Evolutionary conservation across 1,140 invertebrate genomes (phyloP).

Genomic region (Drosophila orena): DNA sequence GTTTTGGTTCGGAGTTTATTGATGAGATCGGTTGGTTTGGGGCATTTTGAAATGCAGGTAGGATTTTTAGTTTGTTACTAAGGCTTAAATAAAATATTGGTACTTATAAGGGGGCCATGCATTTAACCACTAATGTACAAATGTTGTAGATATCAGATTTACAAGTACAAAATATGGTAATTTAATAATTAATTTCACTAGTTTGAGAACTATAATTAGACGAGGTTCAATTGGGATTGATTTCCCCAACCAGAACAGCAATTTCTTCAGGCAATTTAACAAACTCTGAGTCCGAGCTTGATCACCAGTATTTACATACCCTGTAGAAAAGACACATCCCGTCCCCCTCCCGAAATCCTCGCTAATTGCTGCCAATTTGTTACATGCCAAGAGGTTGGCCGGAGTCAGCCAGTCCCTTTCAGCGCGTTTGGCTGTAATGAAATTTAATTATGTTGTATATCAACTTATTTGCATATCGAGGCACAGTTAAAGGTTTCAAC

Average conservation of each 20-base stretch:
- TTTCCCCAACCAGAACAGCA: background rate
- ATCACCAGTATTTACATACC: background rate
- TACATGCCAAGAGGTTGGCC: slow-evolving; percentile 49
- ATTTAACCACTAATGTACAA: background rate
- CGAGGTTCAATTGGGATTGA: too few species aligned
- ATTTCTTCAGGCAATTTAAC: background rate
- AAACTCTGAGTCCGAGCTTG: background rate
- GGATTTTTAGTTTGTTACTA: background rate
- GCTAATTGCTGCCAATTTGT: slow-evolving; percentile 78
- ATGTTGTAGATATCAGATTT: too few species aligned
- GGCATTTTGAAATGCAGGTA: background rate
- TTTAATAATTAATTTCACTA: too few species aligned
- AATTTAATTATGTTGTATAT: slow-evolving; percentile 81
- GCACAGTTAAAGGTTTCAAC: slow-evolving; percentile 55
- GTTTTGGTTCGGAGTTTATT: slow-evolving; percentile 20
- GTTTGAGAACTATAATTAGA: background rate
- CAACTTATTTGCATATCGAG: slow-evolving; percentile 74
- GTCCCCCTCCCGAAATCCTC: slow-evolving; percentile 16
- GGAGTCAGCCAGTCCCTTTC: slow-evolving; percentile 25
- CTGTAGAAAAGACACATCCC: slow-evolving; percentile 4
- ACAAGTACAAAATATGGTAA: too few species aligned
- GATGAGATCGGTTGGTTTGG: slow-evolving; percentile 9
- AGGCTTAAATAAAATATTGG: background rate
- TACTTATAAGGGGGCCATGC: background rate
- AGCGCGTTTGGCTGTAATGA: slow-evolving; percentile 72